Evolutionary conservation across 2,888 invertebrate genomes (phyloP).

Genomic region (Eutolmus rufibarbis): DNA sequence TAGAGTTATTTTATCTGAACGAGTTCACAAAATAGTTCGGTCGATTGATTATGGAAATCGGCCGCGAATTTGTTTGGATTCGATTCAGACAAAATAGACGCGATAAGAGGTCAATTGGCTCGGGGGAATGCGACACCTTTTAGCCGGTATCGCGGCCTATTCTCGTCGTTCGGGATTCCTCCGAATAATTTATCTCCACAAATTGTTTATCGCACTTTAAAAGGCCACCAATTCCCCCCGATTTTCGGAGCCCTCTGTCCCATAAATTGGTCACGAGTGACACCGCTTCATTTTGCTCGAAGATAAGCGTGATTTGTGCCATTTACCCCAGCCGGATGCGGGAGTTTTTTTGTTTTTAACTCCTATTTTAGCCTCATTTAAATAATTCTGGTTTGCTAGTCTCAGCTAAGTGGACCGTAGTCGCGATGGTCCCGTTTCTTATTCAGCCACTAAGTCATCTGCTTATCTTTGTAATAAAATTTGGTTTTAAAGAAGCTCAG

Average conservation of each 20-base stretch:
- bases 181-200: not conserved
- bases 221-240: not conserved
- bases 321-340: not conserved
- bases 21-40: not conserved
- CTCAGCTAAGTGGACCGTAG: not conserved
- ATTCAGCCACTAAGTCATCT: not conserved
- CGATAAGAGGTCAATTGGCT: conserved; percentile 2
- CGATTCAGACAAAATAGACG: not conserved
- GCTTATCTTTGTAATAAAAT: not conserved
- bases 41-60: conserved; percentile 4
- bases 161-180: not conserved
- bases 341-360: not conserved
- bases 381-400: not conserved
- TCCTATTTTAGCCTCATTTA: not conserved
- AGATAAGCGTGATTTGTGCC: not conserved
- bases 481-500: not conserved
- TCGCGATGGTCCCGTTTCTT: not conserved
- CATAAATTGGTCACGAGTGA: not conserved
- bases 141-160: not conserved
- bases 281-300: not conserved
- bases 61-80: not conserved
- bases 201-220: conserved; percentile 13
- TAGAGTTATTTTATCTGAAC: conserved; percentile 23
- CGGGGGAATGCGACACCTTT: not conserved
- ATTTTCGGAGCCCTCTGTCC: not conserved